Conservation (phyloP, 2,888 invertebrate genomes). For the Ophion slaviceki region DNA sequence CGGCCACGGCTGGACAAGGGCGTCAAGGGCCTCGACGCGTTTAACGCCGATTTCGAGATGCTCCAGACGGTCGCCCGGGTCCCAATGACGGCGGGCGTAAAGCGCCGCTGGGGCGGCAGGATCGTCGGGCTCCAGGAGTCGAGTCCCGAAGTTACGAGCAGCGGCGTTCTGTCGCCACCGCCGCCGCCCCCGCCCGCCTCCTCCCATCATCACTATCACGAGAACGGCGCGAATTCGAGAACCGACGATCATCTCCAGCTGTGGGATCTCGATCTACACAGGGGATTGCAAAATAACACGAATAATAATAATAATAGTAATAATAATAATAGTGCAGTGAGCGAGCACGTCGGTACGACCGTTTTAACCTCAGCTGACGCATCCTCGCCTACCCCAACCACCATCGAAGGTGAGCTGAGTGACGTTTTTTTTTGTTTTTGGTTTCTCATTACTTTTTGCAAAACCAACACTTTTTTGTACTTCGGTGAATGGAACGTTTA, state of each 20-base stretch:
- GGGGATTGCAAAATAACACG: constrained; percentile 80
- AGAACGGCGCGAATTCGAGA: constrained; percentile 86
- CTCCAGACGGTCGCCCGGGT: constrained; percentile 80
- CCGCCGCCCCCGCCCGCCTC: constrained; percentile 81
- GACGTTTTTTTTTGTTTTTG: background rate
- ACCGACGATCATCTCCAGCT: constrained; percentile 85
- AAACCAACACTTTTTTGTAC: background rate
- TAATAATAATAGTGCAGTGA: constrained; percentile 76
- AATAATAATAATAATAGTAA: constrained; percentile 60
- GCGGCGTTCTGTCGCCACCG: constrained; percentile 86
- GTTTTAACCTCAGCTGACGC: constrained; percentile 67
- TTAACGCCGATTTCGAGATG: constrained; percentile 71
- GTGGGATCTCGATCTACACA: constrained; percentile 89
- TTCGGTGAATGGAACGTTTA: too few relatives aligned
- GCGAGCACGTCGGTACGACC: constrained; percentile 62
- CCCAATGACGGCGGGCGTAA: constrained; percentile 78
- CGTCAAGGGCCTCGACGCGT: background rate
- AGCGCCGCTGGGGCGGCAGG: constrained; percentile 79
- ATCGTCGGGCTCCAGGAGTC: constrained; percentile 78
- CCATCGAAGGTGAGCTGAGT: constrained; percentile 77
- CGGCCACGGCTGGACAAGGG: constrained; percentile 25
- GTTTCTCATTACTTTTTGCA: background rate
- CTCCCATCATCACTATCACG: constrained; percentile 85
- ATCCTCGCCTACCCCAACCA: constrained; percentile 75
- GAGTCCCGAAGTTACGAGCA: constrained; percentile 81